Conservation (phyloP, 2,888 invertebrate genomes). For the Acleris holmiana region DNA sequence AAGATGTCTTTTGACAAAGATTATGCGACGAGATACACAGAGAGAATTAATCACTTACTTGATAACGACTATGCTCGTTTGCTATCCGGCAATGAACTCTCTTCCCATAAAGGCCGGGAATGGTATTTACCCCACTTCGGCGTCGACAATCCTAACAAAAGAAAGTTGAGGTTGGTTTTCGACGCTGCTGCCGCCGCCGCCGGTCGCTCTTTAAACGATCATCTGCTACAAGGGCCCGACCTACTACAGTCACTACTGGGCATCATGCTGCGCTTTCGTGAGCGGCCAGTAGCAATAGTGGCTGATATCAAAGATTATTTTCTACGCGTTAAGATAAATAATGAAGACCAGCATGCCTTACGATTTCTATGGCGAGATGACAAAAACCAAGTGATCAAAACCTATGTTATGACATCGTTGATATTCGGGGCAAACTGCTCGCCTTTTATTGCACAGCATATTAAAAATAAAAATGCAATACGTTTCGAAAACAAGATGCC, state of each 20-base stretch:
- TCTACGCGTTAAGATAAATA: slow-evolving; percentile 2
- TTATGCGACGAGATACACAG: background rate
- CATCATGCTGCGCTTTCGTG: slow-evolving; percentile 7
- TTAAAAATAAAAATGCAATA: slow-evolving; percentile 15
- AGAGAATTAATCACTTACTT: background rate
- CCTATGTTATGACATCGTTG: background rate
- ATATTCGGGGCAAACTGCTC: slow-evolving; percentile 16
- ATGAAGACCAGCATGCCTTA: background rate
- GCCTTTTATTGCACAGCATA: slow-evolving; percentile 23
- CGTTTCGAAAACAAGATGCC: slow-evolving; percentile 11
- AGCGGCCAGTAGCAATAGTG: background rate
- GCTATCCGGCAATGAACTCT: background rate
- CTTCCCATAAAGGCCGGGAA: background rate
- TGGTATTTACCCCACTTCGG: background rate
- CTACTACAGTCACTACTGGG: slow-evolving; percentile 10
- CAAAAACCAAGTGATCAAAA: background rate
- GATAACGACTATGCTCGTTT: background rate
- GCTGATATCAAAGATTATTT: slow-evolving; percentile 4
- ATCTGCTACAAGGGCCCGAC: slow-evolving; percentile 3
- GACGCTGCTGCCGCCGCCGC: background rate
- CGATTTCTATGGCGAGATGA: background rate
- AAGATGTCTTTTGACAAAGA: background rate
- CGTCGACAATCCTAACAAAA: background rate
- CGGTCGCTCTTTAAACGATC: background rate
- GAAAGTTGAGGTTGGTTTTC: background rate